phyloP scores from a whole-genome alignment of 2,113 vertebrate species.

The Chunga burmeisteri region DNA sequence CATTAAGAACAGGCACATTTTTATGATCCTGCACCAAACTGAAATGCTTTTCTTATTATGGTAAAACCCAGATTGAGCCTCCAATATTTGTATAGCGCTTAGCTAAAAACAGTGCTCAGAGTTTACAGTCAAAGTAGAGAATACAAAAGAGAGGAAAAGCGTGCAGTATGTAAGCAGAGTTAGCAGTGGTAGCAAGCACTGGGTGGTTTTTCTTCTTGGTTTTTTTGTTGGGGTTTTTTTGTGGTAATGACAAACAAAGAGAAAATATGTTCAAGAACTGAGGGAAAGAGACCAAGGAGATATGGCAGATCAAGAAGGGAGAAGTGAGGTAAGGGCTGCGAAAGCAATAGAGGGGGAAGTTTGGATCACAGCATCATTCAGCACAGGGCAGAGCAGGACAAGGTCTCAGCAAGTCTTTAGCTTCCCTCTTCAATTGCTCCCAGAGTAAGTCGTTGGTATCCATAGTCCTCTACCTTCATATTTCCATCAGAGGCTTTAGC shows the following conservation, averaged over 20 bases:
- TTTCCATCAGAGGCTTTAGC: not conserved
- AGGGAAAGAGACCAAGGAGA: not conserved
- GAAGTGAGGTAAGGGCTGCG: not conserved
- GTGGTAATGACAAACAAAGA: not conserved
- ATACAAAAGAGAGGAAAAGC: not conserved
- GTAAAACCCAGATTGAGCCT: not conserved
- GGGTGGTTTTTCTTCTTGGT: no score
- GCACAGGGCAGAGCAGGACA: not conserved
- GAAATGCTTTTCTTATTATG: conserved; percentile 10
- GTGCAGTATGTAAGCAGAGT: not conserved
- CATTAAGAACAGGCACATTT: not conserved
- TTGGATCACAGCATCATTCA: not conserved
- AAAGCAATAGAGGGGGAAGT: not conserved
- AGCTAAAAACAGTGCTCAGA: not conserved
- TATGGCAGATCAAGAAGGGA: not conserved
- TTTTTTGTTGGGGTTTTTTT: no score
- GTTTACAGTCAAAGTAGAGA: not conserved
- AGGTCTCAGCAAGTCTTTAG: not conserved
- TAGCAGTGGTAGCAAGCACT: not conserved
- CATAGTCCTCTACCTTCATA: not conserved
- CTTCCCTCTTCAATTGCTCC: not conserved
- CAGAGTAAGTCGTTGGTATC: not conserved
- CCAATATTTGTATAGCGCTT: not conserved
- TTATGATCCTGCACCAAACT: not conserved
- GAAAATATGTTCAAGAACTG: not conserved